Conservation (phyloP, 1,140 invertebrate species). For the Atta cephalotes region DNA sequence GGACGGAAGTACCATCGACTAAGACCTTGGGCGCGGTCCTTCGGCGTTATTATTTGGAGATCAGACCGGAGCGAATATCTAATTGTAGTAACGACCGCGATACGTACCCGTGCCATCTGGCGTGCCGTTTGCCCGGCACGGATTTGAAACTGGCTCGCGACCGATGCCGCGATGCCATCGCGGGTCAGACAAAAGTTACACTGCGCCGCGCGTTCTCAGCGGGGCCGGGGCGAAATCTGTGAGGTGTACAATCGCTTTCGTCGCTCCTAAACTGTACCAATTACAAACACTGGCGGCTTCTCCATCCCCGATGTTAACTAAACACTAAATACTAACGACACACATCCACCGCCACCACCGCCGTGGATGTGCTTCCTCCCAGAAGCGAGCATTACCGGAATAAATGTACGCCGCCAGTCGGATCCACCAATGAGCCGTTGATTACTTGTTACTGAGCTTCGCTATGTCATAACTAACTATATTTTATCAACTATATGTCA, state of each 20-base stretch:
- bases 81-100: conserved; percentile 82
- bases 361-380: conserved; percentile 15
- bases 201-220: conserved; percentile 45
- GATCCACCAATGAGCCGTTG: conserved; percentile 68
- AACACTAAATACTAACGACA: conserved; percentile 86
- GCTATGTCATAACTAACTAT: not conserved
- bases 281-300: conserved; percentile 85
- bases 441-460: conserved; percentile 68
- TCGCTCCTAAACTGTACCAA: conserved; percentile 84
- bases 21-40: conserved; percentile 57
- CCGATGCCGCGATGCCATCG: too few species aligned
- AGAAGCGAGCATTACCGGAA: conserved; percentile 44
- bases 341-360: conserved; percentile 70
- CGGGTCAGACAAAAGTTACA: conserved; percentile 64
- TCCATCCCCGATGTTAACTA: conserved; percentile 83
- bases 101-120: conserved; percentile 83
- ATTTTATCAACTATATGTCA: not conserved
- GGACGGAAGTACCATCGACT: conserved; percentile 10
- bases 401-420: conserved; percentile 54
- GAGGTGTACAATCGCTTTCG: conserved; percentile 84
- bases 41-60: conserved; percentile 83
- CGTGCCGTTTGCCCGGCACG: conserved; percentile 69
- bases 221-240: conserved; percentile 79
- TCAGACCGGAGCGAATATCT: conserved; percentile 80
- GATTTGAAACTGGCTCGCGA: conserved; percentile 72